Evolutionary conservation across 2,888 invertebrate genomes (phyloP).

Genomic region (Nasonovia ribisnigri): DNA sequence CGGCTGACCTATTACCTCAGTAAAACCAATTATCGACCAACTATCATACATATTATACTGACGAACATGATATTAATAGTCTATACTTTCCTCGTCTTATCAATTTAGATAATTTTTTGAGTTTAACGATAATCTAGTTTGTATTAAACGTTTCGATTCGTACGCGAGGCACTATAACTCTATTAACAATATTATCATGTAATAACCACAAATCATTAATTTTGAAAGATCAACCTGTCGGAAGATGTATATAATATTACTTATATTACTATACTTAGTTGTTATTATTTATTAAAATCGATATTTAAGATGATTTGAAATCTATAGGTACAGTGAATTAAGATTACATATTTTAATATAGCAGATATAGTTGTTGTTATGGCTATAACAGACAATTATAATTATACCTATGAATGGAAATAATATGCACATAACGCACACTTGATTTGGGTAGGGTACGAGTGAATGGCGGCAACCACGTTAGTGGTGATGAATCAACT

Average conservation of each 20-base stretch:
- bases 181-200: no score
- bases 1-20: neutral
- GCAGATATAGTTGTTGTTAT: no score
- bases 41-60: neutral
- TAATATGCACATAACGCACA: neutral
- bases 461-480: neutral
- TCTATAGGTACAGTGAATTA: neutral
- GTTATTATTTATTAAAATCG: neutral
- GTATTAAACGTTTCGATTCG: neutral
- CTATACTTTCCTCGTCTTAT: neutral
- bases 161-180: neutral
- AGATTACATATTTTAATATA: neutral
- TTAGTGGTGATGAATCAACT: neutral
- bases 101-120: neutral
- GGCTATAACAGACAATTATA: neutral
- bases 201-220: neutral
- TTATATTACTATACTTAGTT: neutral
- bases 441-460: neutral
- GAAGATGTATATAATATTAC: neutral
- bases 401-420: no score
- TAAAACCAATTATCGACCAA: neutral
- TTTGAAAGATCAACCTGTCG: neutral
- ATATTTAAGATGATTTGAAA: neutral
- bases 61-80: neutral
- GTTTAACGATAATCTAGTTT: neutral